A percentile compares a stretch with the other conserved stretches of the same genome.
Conservation (phyloP, 2,113 vertebrate genomes). For the Gila orcuttii region DNA sequence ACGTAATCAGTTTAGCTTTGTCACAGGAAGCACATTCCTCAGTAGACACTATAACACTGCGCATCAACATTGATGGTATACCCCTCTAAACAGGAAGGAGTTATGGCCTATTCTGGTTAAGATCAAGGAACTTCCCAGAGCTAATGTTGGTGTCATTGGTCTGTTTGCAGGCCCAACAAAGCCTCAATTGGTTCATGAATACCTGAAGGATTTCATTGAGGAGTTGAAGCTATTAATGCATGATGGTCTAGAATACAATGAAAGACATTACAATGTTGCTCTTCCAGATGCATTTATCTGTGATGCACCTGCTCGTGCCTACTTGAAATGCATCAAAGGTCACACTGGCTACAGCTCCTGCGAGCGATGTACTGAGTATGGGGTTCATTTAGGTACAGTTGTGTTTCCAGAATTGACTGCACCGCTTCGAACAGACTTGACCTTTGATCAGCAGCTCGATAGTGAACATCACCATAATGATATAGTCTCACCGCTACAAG, state of each 20-base stretch:
- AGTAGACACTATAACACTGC: not conserved
- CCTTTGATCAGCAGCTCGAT: not conserved
- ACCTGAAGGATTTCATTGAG: conserved; percentile 13
- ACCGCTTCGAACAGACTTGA: not conserved
- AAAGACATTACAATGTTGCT: conserved; percentile 4
- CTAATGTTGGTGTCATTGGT: conserved; percentile 9
- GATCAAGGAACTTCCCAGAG: not conserved
- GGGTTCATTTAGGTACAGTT: conserved; percentile 3
- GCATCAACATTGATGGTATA: not conserved
- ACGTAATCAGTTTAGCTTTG: not conserved
- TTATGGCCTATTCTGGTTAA: not conserved
- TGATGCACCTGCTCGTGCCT: not conserved
- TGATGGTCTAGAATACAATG: conserved; percentile 2
- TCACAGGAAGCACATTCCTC: not conserved
- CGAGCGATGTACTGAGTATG: not conserved
- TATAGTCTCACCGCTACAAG: conserved; percentile 8
- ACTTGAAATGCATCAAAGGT: conserved; percentile 14
- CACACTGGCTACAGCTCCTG: conserved; percentile 2
- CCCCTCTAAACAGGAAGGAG: conserved; percentile 16
- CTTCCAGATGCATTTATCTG: conserved; percentile 12
- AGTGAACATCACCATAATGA: not conserved
- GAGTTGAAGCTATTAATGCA: not conserved
- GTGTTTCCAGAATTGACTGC: conserved; percentile 19
- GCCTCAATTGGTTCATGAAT: not conserved
- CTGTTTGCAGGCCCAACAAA: not conserved